These are phyloP conservation scores for Dicrurus megarhynchus DNA, from an alignment of 2,113 vertebrate species.

Conservation along the genomic window DNA sequence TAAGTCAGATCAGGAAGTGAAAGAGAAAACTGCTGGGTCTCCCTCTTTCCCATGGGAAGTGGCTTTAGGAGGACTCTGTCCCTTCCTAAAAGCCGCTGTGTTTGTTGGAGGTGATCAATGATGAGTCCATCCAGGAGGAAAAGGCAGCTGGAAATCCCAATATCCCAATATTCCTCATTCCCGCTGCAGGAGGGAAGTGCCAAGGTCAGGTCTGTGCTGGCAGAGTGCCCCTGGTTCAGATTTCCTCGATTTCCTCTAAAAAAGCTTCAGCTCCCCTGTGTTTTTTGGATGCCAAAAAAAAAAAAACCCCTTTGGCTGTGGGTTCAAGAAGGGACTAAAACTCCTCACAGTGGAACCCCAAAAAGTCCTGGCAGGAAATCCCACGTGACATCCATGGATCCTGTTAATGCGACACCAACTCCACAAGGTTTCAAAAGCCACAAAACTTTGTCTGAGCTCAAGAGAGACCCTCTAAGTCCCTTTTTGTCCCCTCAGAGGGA, in stretches of 20 bases:
- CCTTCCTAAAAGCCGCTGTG: background rate
- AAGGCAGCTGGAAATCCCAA: background rate
- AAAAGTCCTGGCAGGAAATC: background rate
- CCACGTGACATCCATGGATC: background rate
- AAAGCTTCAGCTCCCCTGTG: background rate
- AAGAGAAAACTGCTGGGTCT: background rate
- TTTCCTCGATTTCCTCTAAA: background rate
- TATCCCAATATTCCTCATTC: background rate
- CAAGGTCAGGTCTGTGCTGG: background rate
- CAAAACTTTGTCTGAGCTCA: background rate
- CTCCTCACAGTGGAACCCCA: background rate
- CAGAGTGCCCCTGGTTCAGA: background rate
- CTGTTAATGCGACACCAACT: background rate
- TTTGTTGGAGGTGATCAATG: background rate
- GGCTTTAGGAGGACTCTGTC: background rate
- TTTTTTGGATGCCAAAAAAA: background rate
- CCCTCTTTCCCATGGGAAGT: background rate
- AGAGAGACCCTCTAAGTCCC: background rate
- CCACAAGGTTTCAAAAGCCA: background rate
- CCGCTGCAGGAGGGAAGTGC: background rate
- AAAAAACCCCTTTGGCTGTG: background rate
- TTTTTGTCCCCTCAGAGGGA: background rate
- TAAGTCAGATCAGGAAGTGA: background rate
- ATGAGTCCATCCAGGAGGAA: background rate
- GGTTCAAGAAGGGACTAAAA: background rate